Evolutionary conservation across 2,797 vertebrate genomes (phyloP).

Genomic region (Rhinella marina): DNA sequence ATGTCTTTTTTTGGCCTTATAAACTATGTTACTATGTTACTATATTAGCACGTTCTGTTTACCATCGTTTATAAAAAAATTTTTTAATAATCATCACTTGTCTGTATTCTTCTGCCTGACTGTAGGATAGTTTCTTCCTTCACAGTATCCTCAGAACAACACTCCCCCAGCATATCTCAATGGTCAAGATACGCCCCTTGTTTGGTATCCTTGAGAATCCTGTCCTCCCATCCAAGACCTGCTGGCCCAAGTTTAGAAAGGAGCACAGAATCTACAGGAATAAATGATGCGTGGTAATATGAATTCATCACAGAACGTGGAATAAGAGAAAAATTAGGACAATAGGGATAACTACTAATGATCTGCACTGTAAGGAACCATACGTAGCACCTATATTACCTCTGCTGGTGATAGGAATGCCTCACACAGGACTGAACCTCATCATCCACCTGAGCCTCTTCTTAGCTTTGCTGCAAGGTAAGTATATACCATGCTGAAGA

Average conservation of each 20-base stretch:
- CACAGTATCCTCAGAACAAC: constrained; percentile 42
- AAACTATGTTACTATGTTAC: no score
- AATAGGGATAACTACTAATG: background rate
- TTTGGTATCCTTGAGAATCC: constrained; percentile 52
- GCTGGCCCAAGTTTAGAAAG: constrained; percentile 1
- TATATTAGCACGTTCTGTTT: background rate
- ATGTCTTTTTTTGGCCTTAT: no score
- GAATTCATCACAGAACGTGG: background rate
- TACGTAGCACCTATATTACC: background rate
- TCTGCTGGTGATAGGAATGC: constrained; percentile 45
- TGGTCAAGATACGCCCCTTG: constrained; percentile 47
- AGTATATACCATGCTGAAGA: background rate
- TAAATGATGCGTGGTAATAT: background rate
- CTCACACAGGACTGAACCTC: background rate
- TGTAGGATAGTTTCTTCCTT: constrained; percentile 16
- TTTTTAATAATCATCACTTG: background rate
- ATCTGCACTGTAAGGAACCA: background rate
- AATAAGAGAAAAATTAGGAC: background rate
- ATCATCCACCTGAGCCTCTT: constrained; percentile 12
- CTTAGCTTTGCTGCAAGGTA: constrained; percentile 29
- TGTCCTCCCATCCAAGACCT: constrained; percentile 23
- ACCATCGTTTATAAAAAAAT: background rate
- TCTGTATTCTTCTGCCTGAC: constrained; percentile 28
- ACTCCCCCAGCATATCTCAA: constrained; percentile 44
- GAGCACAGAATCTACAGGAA: background rate